Base-by-base conservation (phyloP, 2,113 vertebrate genomes). In the Amazona guildingii region DNA sequence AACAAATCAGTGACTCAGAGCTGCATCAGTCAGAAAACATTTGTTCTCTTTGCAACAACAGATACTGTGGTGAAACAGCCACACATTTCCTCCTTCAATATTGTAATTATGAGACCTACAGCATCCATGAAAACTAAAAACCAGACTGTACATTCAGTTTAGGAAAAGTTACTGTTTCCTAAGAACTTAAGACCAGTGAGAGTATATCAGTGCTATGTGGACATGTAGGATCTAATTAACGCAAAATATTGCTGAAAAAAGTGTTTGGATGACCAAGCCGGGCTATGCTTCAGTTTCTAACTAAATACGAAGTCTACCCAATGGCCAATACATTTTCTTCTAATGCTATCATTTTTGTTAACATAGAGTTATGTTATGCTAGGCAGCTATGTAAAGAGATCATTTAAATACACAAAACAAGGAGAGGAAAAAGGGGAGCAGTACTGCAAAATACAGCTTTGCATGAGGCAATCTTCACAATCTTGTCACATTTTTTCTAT, bases 1-100 rank as follows among this genome's bases (percentile, higher is more conserved):
- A 94, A 88, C 64, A 78, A 76, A 73, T 27, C n/a, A 54, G 55
- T 93, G 69, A 94, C 51, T 94, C 92, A 92, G 91, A 86, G 48
- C 66, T 86, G 73, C 69, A 61, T 64, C 21, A 74, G 19, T 25
- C 33, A 88, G 31, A 80, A 93, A 37, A 73, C 2, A 6, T 21
- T 70, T 88, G 59, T 37, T 74, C 77, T 66, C 63, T 83, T 49
- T 49, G n/a, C 24, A 92, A 62, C 28, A 93, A 57, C 31, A 86
- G 18, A 41, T 31, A 62, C 1, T 69, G 41, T 63, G 64, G 44
- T 70, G 37, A 92, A 95, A 69, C 3, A 88, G 46, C 5, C 73
- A 83, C 11, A 83, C 4, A 43, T 4, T 17, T 25, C 37, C 74
- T 29, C n/a, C 25, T 88, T 83, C 39, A 76, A 41, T 17, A 75